Percentiles rank a stretch among this genome's conserved stretches.
Evolutionary conservation across 2,888 invertebrate genomes (phyloP).

Genomic region (Phragmatobia fuliginosa): DNA sequence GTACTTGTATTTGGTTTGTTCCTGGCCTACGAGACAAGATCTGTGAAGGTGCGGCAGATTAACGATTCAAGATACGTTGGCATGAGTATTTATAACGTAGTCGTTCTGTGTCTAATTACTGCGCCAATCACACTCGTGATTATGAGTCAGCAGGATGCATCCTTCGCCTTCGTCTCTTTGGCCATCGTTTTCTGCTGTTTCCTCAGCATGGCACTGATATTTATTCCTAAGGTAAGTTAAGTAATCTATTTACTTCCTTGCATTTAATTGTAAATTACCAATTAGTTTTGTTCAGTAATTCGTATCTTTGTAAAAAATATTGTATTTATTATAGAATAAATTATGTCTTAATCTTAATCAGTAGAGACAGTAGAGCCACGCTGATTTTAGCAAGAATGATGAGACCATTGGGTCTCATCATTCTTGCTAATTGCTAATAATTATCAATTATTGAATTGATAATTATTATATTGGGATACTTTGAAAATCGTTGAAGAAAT

Average conservation of each 20-base stretch:
- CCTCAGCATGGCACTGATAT: conserved; percentile 99
- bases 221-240: conserved; percentile 95
- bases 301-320: too few relatives aligned
- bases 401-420: too few relatives aligned
- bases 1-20: conserved; percentile 98
- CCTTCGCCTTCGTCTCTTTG: conserved; percentile 97
- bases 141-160: conserved; percentile 98
- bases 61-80: conserved; percentile 99
- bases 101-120: conserved; percentile 98
- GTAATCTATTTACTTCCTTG: background rate
- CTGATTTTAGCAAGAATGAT: too few relatives aligned
- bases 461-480: too few relatives aligned
- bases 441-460: too few relatives aligned
- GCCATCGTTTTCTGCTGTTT: conserved; percentile 99
- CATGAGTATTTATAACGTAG: conserved; percentile 99
- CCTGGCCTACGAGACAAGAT: conserved; percentile 98
- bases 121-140: conserved; percentile 99
- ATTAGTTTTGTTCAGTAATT: too few relatives aligned
- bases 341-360: too few relatives aligned
- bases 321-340: too few relatives aligned
- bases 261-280: background rate
- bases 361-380: too few relatives aligned
- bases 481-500: too few relatives aligned
- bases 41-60: conserved; percentile 98
- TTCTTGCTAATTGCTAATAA: too few relatives aligned